phyloP scores from a whole-genome alignment of 2,113 vertebrate genomes.

The Psilopsiagon aurifrons region DNA sequence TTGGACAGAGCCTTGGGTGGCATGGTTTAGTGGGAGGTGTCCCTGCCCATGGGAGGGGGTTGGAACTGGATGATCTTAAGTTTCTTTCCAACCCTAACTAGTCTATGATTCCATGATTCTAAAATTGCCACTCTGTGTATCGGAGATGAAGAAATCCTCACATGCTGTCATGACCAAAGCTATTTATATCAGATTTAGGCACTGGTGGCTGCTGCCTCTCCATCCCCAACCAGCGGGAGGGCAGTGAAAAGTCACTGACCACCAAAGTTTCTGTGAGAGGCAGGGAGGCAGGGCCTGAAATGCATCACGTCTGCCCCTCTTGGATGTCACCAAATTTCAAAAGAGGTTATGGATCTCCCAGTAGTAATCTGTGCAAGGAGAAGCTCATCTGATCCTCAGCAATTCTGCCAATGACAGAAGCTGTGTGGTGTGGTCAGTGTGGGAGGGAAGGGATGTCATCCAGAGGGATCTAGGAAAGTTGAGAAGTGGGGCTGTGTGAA shows the following conservation, averaged over 20 bases:
- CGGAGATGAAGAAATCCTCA: rapidly evolving
- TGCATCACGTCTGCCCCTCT: background rate
- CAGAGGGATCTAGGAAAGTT: background rate
- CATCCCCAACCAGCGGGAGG: background rate
- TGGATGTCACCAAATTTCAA: background rate
- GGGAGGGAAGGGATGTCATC: background rate
- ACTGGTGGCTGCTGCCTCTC: background rate
- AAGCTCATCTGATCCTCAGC: background rate
- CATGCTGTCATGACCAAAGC: rapidly evolving
- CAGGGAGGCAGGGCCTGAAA: background rate
- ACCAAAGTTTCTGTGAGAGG: background rate
- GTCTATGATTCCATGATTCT: no score
- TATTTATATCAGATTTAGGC: background rate
- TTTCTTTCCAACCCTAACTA: no score
- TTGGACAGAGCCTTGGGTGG: no score
- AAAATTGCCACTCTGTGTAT: background rate
- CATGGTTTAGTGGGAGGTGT: no score
- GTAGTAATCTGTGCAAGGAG: background rate
- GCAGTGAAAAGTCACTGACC: background rate
- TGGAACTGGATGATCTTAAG: no score
- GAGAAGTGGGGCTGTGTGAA: background rate
- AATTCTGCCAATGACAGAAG: background rate
- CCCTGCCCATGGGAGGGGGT: no score
- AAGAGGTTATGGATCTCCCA: background rate
- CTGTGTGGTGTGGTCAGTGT: background rate